Evolutionary conservation across 2,888 invertebrate species (phyloP).

Genomic region (Cremastinae sp.): DNA sequence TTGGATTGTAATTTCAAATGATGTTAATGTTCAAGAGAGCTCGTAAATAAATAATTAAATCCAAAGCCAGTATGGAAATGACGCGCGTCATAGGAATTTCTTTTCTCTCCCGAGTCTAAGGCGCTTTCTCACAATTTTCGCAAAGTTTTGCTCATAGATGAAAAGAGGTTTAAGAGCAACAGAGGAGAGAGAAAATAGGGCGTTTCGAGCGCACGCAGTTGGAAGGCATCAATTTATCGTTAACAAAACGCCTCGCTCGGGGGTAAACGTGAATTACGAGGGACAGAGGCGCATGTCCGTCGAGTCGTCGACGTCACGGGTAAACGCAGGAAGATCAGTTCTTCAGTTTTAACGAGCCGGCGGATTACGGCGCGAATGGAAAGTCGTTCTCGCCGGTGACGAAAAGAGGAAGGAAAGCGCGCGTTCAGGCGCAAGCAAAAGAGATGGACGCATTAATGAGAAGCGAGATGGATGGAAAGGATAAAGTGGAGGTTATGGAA

Average conservation of each 20-base stretch:
- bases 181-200: not conserved
- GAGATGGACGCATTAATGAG: slow-evolving; percentile 11
- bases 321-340: slow-evolving; percentile 55
- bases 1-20: no score
- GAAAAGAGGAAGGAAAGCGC: slow-evolving; percentile 2
- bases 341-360: slow-evolving; percentile 51
- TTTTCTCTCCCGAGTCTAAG: no score
- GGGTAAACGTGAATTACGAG: slow-evolving; percentile 52
- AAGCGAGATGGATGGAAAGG: slow-evolving; percentile 19
- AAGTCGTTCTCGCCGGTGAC: slow-evolving; percentile 30
- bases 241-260: slow-evolving; percentile 42
- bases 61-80: no score
- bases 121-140: slow-evolving; percentile 5
- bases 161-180: not conserved
- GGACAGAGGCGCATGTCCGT: slow-evolving; percentile 15
- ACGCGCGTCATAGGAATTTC: no score
- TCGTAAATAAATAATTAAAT: no score
- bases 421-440: slow-evolving; percentile 12
- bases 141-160: no score
- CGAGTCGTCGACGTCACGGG: slow-evolving; percentile 43
- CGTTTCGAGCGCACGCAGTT: slow-evolving; percentile 11
- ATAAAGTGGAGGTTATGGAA: slow-evolving; percentile 35
- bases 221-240: slow-evolving; percentile 42
- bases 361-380: slow-evolving; percentile 33
- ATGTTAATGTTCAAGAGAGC: no score